A percentile compares a stretch with the other conserved stretches of the same genome.
Evolutionary conservation across 2,888 invertebrate species (phyloP).

Genomic region (Eilema caniola): DNA sequence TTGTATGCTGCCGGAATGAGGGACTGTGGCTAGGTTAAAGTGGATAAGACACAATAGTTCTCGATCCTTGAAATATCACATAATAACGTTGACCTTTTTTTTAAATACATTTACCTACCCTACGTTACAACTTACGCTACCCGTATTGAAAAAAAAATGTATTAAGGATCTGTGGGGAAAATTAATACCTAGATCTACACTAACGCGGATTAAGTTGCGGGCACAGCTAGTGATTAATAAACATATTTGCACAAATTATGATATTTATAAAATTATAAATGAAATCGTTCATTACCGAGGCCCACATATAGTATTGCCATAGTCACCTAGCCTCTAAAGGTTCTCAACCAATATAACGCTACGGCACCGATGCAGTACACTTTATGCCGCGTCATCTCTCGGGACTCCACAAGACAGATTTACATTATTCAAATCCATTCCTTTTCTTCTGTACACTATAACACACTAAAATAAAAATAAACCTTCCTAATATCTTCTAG

Average conservation of each 20-base stretch:
- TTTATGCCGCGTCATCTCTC: conserved; percentile 83
- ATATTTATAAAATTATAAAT: no score
- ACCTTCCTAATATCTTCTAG: conserved; percentile 27
- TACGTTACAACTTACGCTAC: no score
- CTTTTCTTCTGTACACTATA: conserved; percentile 56
- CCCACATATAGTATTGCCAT: conserved; percentile 32
- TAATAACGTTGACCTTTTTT: neutral
- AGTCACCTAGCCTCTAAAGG: conserved; percentile 50
- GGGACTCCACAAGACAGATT: conserved; percentile 76
- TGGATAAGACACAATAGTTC: conserved; percentile 54
- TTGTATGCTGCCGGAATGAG: conserved; percentile 70
- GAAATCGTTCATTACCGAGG: neutral
- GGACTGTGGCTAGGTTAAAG: conserved; percentile 48
- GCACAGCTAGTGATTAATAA: neutral
- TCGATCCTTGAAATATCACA: neutral
- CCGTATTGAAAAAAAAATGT: no score
- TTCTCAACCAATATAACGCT: conserved; percentile 65
- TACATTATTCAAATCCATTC: conserved; percentile 84
- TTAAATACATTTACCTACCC: no score
- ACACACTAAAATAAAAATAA: conserved; percentile 43
- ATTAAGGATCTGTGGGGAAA: no score
- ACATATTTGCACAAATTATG: no score
- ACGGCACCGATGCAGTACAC: conserved; percentile 59
- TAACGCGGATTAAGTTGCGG: neutral
- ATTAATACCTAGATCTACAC: no score